A percentile compares a stretch with the other conserved stretches of the same genome.
These are phyloP conservation scores for Apotomis capreana DNA, from an alignment of 2,888 invertebrate genomes.

Conservation along the genomic window DNA sequence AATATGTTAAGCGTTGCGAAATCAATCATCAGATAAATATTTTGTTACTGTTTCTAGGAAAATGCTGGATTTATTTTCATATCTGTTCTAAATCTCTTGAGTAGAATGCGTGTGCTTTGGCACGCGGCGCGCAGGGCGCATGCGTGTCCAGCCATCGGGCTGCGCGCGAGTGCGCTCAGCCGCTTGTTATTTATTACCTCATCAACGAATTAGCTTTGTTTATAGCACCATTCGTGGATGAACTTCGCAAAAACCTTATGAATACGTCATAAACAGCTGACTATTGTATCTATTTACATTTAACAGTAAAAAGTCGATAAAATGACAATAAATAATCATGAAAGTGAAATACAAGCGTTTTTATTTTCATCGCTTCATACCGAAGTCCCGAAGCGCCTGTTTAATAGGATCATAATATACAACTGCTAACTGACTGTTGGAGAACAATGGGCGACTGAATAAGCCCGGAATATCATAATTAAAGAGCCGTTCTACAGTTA, in stretches of 20 bases:
- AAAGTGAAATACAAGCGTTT: slow-evolving; percentile 20
- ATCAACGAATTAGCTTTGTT: slow-evolving; percentile 68
- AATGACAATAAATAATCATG: slow-evolving; percentile 46
- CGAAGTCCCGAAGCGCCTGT: slow-evolving; percentile 30
- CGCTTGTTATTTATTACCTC: slow-evolving; percentile 74
- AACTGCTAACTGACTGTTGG: slow-evolving; percentile 40
- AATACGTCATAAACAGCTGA: slow-evolving; percentile 65
- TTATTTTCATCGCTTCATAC: slow-evolving; percentile 33
- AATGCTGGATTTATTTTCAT: slow-evolving; percentile 37
- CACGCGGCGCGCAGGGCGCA: slow-evolving; percentile 67
- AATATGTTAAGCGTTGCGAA: slow-evolving; percentile 37
- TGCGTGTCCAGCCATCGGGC: slow-evolving; percentile 71
- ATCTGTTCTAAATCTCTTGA: slow-evolving; percentile 47
- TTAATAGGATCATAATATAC: slow-evolving; percentile 34
- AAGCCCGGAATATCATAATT: slow-evolving; percentile 79
- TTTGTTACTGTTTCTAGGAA: slow-evolving; percentile 19
- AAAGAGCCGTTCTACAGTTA: slow-evolving; percentile 78
- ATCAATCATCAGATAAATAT: slow-evolving; percentile 32
- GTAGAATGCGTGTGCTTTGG: slow-evolving; percentile 70
- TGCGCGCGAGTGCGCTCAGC: slow-evolving; percentile 79
- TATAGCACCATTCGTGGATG: slow-evolving; percentile 69
- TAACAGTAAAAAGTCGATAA: slow-evolving; percentile 50
- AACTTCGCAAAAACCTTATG: slow-evolving; percentile 66
- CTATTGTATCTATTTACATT: slow-evolving; percentile 60
- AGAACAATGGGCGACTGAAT: slow-evolving; percentile 53